Conservation (phyloP, 30 jellyfish, hydroid and myxozoan species). For the Aurelia coerulea region DNA sequence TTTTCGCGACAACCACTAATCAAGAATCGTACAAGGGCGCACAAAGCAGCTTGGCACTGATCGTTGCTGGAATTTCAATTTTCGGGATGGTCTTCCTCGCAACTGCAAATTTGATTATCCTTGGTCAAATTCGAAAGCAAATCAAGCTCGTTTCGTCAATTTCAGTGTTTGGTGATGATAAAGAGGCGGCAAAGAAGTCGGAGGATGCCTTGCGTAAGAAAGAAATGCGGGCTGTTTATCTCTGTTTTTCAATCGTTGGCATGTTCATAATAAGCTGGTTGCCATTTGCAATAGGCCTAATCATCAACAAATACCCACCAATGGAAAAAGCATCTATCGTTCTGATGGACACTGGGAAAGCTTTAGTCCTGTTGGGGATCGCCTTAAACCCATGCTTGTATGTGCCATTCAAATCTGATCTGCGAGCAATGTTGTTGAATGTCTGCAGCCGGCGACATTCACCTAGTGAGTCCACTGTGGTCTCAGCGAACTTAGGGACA, state of each 20-base stretch:
- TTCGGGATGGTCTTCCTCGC: constrained; percentile 52
- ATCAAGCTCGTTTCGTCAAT: constrained; percentile 32
- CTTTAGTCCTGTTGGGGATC: constrained; percentile 22
- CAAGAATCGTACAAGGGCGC: constrained; percentile 1
- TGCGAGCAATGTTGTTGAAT: constrained; percentile 15
- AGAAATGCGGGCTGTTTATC: constrained; percentile 59
- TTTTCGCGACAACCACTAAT: constrained; percentile 32
- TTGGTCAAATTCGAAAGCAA: constrained; percentile 45
- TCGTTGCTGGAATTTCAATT: constrained; percentile 12
- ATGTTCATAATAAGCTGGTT: constrained; percentile 37
- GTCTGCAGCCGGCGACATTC: neutral
- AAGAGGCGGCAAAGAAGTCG: constrained; percentile 38
- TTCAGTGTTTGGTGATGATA: constrained; percentile 50
- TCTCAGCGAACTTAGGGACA: neutral
- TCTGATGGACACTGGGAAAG: constrained; percentile 29
- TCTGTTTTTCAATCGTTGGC: constrained; percentile 50
- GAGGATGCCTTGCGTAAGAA: constrained; percentile 35
- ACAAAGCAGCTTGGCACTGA: constrained; percentile 6
- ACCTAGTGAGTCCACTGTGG: too few relatives aligned
- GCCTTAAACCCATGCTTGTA: constrained; percentile 54
- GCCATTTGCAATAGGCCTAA: constrained; percentile 24
- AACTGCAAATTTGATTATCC: constrained; percentile 24
- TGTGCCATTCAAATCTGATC: constrained; percentile 48
- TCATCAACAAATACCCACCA: neutral
- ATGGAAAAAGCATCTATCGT: neutral